Base-by-base conservation (phyloP, 2,888 invertebrate genomes). In the Ernsta delagoae region DNA sequence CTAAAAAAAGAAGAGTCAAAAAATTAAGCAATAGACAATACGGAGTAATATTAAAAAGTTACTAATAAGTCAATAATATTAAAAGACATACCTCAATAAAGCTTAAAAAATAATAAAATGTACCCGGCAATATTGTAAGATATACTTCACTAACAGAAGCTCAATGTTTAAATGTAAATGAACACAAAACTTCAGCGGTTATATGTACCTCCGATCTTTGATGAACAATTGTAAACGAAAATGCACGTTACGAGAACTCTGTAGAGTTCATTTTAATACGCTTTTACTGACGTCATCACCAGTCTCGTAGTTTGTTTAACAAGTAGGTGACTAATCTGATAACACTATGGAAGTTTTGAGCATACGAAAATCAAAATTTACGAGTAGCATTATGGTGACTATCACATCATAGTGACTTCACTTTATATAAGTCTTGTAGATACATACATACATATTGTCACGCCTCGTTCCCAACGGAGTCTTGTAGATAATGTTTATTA, bases 301-400 rank as follows among this genome's bases (percentile, higher is more conserved):
- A n/a, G 63, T 59, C 31, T 54, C 34, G 11, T 59, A 59, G 39
- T 39, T 39, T 39, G 12, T 16, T 12, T 41, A 8, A 16, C 36
- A 59, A 64, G 64, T 59, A 64, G 53, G 59, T 70, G 69, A 70
- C 41, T 63, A 69, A 69, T 11, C 53, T 16, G 63, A 69, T 64
- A 69, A 69, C 59, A 34, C 53, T 50, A 45, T 69, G 69, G 69
- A 69, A 69, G 59, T 64, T 69, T 64, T 43, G 16, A 36, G 50
- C 59, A 56, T 59, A 62, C 53, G 9, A 60, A 60, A 53, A 48
- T 31, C 54, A 24, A 73, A 70, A 73, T 68, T 72, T 70, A 71
- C 54, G 64, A 70, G 31, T 2, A 31, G 31, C 31, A 31, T 31
- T 31, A 31, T 31, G 31, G 31, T 16, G 16, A 31, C 31, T 31